Base-by-base conservation (phyloP, 2,797 vertebrate species). In the Taeniopygia guttata region DNA sequence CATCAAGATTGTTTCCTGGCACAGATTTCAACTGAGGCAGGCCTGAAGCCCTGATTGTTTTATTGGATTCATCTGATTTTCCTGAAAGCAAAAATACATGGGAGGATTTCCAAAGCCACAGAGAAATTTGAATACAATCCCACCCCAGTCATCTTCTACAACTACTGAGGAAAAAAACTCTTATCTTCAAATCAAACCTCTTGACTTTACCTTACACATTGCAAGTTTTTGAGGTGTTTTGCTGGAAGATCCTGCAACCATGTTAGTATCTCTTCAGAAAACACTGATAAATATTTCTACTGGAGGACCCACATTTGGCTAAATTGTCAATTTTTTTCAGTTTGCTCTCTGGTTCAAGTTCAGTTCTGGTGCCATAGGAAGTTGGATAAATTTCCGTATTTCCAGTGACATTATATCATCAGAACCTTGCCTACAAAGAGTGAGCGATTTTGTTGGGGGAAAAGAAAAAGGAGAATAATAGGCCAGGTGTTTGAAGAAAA, bases 401-500 rank as follows among this genome's bases (percentile, higher is more conserved):
- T 95, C 86, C 84, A 95, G 82, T 79, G 79, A 84, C 86, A 87
- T 90, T 90, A 90, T 95, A 96, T 97, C 88, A 96, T 95, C 93
- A 96, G 93, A 97, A 87, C 77, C 30, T 79, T 80, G 86, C 56
- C 90, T 90, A 93, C 84, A 95, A 97, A 96, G 85, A 95, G 91
- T 75, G 69, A 96, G 74, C 3, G 85, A 94, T 91, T 95, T 95
- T 77, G 75, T 68, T 73, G 93, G 38, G 83, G 72, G 32, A 14
- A 48, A 23, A 15, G 19, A 13, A 51, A 66, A 81, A 59, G 84
- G 88, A 94, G 92, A 96, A 96, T 94, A 96, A 94, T 94, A 94
- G 97, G 92, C 94, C 97, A 97, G 97, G 97, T 97, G 97, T 97
- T 96, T 96, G 90, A 96, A 95, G 88, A 79, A 96, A 94, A 85